Base-by-base conservation (phyloP, 2,888 invertebrate species). In the Iphiclides podalirius region DNA sequence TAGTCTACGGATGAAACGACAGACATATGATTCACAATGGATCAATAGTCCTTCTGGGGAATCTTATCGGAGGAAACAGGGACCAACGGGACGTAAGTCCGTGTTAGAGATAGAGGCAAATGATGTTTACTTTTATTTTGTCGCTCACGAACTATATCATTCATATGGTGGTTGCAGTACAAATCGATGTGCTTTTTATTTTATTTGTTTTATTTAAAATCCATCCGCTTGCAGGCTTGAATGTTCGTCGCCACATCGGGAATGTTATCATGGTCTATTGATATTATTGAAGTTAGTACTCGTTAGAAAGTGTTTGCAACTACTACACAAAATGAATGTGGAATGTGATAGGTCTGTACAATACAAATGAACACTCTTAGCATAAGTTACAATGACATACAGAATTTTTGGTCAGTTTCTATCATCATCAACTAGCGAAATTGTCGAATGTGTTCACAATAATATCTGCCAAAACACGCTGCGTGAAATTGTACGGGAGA, bases 61-160 rank as follows among this genome's bases (percentile, higher is more conserved):
- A 72, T 81, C 82, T 58, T 92, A 92, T 82, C 88, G 92, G 65
- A 90, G 91, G 72, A 92, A 92, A 79, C 92, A 92, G 75, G 91
- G 90, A 77, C 87, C 90, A 63, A 85, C 90, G 67, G 91, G 91
- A 79, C 90, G 92, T 92, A 92, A 92, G 92, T 91, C 80, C 72
- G 60, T 55, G 70, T 64, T 72, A 73, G 63, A 71, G 59, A 64
- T 59, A 66, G 59, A 60, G 59, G 46, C 48, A 51, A 47, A 63
- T 49, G 65, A 50, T 53, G 62, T 46, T 44, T 47, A 43, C 34
- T 43, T 47, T 41, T 54, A 38, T 50, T 47, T 66, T 64, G 61
- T 63, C 59, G 52, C 56, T 56, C 43, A 52, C 48, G 44, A 50
- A 52, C 44, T 39, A 43, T 60, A 63, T 45, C 39, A 44, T 69